Conservation (phyloP, 2,888 invertebrate species). For the Stegophylla sp. region DNA sequence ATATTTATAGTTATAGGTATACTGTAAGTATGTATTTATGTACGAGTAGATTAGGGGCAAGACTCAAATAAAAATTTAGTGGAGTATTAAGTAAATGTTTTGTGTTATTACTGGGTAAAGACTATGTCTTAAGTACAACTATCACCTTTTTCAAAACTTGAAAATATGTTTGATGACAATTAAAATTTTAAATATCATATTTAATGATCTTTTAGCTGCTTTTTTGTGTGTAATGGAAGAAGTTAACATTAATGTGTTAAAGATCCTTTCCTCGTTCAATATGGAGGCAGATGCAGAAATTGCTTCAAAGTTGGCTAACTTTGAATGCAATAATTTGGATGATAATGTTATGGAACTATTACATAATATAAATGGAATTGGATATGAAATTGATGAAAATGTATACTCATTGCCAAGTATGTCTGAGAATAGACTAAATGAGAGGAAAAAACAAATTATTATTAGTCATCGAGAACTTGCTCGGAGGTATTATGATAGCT, state of each 20-base stretch:
- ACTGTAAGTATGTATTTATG: too few species aligned
- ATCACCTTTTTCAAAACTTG: too few species aligned
- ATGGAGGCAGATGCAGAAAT: constrained; percentile 42
- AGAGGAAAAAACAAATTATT: constrained; percentile 46
- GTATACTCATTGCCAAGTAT: constrained; percentile 48
- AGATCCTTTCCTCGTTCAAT: constrained; percentile 40
- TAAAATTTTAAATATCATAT: background rate
- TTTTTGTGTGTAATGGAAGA: constrained; percentile 36
- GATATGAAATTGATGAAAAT: constrained; percentile 55
- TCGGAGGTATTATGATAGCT: constrained; percentile 43
- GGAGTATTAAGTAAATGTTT: too few species aligned
- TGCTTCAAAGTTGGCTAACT: constrained; percentile 26
- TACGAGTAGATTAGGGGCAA: too few species aligned
- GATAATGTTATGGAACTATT: constrained; percentile 50
- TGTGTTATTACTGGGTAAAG: too few species aligned
- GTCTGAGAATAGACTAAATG: constrained; percentile 38
- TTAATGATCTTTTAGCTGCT: background rate
- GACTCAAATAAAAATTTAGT: too few species aligned
- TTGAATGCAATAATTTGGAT: constrained; percentile 18
- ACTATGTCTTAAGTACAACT: too few species aligned
- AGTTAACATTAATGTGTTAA: constrained; percentile 5
- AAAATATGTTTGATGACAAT: too few species aligned
- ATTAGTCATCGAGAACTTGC: constrained; percentile 49
- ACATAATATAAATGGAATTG: constrained; percentile 52
- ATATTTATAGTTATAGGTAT: too few species aligned